Percentiles rank a stretch among this genome's conserved stretches.
These are phyloP conservation scores for Anoplolepis gracilipes DNA, from an alignment of 1,140 invertebrate species.

Conservation along the genomic window DNA sequence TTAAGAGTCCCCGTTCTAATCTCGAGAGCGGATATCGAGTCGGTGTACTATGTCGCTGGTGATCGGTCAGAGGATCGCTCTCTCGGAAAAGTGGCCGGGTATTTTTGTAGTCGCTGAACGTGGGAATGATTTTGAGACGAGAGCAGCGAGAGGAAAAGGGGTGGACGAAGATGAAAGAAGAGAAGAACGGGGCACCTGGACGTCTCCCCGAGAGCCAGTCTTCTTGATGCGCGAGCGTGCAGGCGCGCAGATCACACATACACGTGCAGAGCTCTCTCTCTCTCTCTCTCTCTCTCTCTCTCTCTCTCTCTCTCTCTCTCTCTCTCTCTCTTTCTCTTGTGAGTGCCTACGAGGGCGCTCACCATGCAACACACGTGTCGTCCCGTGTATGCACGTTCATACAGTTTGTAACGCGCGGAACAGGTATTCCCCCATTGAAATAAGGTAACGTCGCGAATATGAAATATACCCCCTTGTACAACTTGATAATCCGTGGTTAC, in stretches of 20 bases:
- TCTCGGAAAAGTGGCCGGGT: slow-evolving; percentile 74
- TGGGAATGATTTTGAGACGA: slow-evolving; percentile 80
- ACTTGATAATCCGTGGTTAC: slow-evolving; percentile 86
- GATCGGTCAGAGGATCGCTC: slow-evolving; percentile 73
- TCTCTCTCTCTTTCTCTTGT: too few species aligned
- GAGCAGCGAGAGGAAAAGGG: slow-evolving; percentile 15
- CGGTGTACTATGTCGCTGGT: slow-evolving; percentile 72
- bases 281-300: too few species aligned
- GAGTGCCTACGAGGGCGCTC: slow-evolving; percentile 31
- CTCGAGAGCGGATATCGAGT: slow-evolving; percentile 72
- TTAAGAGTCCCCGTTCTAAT: slow-evolving; percentile 69
- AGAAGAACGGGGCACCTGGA: slow-evolving; percentile 64
- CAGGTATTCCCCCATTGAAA: slow-evolving; percentile 84
- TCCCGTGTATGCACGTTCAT: slow-evolving; percentile 71
- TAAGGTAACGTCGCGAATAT: slow-evolving; percentile 85
- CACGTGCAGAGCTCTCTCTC: background rate
- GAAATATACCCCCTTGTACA: slow-evolving; percentile 86
- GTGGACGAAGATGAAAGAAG: slow-evolving; percentile 8
- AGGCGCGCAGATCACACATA: slow-evolving; percentile 2
- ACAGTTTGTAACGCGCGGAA: slow-evolving; percentile 78
- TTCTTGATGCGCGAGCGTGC: slow-evolving; percentile 55
- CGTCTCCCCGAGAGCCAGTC: slow-evolving; percentile 66
- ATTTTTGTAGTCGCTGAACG: slow-evolving; percentile 77
- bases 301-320: too few species aligned
- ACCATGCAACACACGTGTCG: slow-evolving; percentile 68